Conservation (phyloP, 2,888 invertebrate genomes). For the Nomada flava region DNA sequence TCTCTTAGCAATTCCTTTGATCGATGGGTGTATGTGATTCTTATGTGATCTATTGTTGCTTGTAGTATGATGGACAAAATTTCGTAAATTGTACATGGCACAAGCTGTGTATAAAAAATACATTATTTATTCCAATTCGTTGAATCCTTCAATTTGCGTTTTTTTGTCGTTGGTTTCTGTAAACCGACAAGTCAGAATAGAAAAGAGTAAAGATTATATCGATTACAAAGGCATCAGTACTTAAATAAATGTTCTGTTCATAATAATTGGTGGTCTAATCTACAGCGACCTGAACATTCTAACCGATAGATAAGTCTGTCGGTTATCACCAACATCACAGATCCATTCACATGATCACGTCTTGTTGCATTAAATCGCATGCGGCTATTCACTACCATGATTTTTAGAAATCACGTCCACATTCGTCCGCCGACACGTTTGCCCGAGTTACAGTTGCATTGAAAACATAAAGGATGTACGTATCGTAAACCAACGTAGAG, state of each 20-base stretch:
- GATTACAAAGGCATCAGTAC: too few relatives aligned
- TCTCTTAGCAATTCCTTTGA: slow-evolving; percentile 9
- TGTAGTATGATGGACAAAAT: too few relatives aligned
- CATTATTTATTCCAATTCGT: too few relatives aligned
- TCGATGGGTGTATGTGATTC: not conserved
- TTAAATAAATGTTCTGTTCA: not conserved
- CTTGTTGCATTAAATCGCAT: slow-evolving; percentile 37
- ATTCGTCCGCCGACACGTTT: slow-evolving; percentile 17
- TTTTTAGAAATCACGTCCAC: slow-evolving; percentile 28
- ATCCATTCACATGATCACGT: slow-evolving; percentile 16
- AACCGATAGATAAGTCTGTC: not conserved
- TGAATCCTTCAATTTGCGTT: too few relatives aligned
- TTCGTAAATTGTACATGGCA: too few relatives aligned
- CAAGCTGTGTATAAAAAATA: too few relatives aligned
- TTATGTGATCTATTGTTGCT: not conserved
- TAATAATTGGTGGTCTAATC: slow-evolving; percentile 10
- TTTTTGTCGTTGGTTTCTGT: too few relatives aligned
- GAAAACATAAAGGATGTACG: not conserved
- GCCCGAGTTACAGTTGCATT: not conserved
- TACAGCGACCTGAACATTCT: slow-evolving; percentile 34
- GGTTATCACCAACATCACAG: slow-evolving; percentile 15
- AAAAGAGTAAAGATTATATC: too few relatives aligned
- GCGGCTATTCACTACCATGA: slow-evolving; percentile 40
- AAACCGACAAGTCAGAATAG: too few relatives aligned
- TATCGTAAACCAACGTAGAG: slow-evolving; percentile 24